Base-by-base conservation (phyloP, 2,797 vertebrate species). In the Micrastur ruficollis region DNA sequence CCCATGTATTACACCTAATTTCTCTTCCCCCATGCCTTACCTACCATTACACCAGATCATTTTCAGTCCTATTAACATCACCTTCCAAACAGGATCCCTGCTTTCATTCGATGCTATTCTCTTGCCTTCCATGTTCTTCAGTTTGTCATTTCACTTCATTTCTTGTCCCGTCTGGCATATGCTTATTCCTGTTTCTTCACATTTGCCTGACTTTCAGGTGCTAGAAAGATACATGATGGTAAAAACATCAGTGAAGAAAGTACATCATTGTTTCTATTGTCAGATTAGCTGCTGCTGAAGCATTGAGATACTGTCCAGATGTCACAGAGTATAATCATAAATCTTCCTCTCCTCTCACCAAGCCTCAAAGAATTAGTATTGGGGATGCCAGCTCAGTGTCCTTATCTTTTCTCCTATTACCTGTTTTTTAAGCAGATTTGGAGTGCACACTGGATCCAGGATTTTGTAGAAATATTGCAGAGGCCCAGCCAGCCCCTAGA, bases 201-300 rank as follows among this genome's bases (percentile, higher is more conserved):
- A 93, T 86, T 70, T 92, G 38, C 31, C 82, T 94, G 80, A 88
- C 32, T 94, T 90, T 75, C 55, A 90, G 55, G 80, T 79, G 38
- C 34, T 81, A 84, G 83, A 70, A 96, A 92, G 62, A 89, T 62
- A 81, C 26, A 72, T 23, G 36, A 34, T 47, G 21, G 70, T 55
- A 90, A 96, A 93, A 95, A 73, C 93, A 95, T 49, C 50, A 73
- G 67, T 86, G 70, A 89, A 86, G 34, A 92, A 92, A 90, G 47
- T 31, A 79, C 38, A 84, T 50, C 38, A 56, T 81, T 93, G 80
- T 95, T 94, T 88, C 72, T 93, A 27, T 72, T 92, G 84, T 84
- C 89, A 92, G 53, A 81, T 85, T 86, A 84, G 47, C 26, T 81
- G 80, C 14, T 88, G 34, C 44, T 83, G 66, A 91, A 90, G 12